Evolutionary conservation across 2,888 invertebrate genomes (phyloP).

Genomic region (Cheilosia vernalis): DNA sequence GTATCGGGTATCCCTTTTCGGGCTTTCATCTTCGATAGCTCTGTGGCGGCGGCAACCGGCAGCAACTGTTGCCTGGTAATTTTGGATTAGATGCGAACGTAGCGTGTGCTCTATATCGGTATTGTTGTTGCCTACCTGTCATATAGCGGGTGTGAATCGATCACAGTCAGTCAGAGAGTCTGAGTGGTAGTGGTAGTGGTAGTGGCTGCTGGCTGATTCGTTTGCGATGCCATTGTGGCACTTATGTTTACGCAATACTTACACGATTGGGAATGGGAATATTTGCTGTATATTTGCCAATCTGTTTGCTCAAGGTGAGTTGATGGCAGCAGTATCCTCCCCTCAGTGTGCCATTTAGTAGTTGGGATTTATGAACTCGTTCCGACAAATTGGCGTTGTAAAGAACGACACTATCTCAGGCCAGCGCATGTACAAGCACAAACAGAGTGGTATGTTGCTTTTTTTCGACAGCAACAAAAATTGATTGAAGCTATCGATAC

Average conservation of each 20-base stretch:
- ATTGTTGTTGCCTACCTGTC: conserved; percentile 40
- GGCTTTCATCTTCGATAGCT: conserved; percentile 55
- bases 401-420: conserved; percentile 41
- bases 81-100: conserved; percentile 37
- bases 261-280: conserved; percentile 24
- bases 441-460: conserved; percentile 39
- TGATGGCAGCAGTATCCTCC: neutral
- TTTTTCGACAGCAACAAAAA: conserved; percentile 53
- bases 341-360: conserved; percentile 34
- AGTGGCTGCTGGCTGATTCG: conserved; percentile 4
- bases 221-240: conserved; percentile 15
- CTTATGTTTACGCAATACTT: conserved; percentile 47
- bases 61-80: conserved; percentile 58
- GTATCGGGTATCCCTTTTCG: conserved; percentile 16
- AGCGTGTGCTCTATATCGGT: neutral
- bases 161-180: conserved; percentile 57
- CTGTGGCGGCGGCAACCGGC: conserved; percentile 34
- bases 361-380: conserved; percentile 69
- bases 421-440: conserved; percentile 18
- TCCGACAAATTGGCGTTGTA: conserved; percentile 60
- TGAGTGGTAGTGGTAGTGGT: too few relatives aligned
- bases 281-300: conserved; percentile 35
- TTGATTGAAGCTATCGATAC: conserved; percentile 70
- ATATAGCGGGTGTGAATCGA: conserved; percentile 54
- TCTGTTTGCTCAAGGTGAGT: conserved; percentile 27